Conservation (phyloP, 2,113 vertebrate genomes). For the Pavo muticus region DNA sequence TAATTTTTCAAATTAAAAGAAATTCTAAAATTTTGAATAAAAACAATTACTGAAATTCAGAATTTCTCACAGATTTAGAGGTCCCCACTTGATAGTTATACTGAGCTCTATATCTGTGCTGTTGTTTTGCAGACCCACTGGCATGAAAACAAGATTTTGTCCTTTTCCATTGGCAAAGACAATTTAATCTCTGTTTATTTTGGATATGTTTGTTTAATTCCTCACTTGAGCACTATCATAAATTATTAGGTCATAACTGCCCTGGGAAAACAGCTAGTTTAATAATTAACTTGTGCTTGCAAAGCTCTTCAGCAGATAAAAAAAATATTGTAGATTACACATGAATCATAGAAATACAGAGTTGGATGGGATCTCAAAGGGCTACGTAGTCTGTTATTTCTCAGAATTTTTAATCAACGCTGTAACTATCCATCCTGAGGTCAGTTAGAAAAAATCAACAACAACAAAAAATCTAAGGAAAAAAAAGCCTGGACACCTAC, state of each 20-base stretch:
- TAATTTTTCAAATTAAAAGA: neutral
- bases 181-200: constrained; percentile 17
- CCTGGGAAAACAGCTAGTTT: constrained; percentile 20
- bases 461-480: neutral
- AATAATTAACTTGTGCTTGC: constrained; percentile 45
- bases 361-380: neutral
- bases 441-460: neutral
- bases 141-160: neutral
- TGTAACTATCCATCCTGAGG: neutral
- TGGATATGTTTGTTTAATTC: constrained; percentile 47
- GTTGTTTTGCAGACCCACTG: neutral
- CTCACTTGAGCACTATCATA: constrained; percentile 7
- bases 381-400: neutral
- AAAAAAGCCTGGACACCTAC: neutral
- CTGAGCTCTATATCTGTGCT: neutral
- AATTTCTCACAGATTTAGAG: neutral
- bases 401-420: constrained; percentile 31
- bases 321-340: neutral
- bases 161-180: constrained; percentile 31
- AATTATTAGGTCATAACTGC: constrained; percentile 39
- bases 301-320: neutral
- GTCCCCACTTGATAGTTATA: neutral
- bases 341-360: neutral
- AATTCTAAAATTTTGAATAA: neutral
- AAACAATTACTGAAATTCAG: neutral